Evolutionary conservation across 2,113 vertebrate species (phyloP).

Genomic region (Zingel zingel): DNA sequence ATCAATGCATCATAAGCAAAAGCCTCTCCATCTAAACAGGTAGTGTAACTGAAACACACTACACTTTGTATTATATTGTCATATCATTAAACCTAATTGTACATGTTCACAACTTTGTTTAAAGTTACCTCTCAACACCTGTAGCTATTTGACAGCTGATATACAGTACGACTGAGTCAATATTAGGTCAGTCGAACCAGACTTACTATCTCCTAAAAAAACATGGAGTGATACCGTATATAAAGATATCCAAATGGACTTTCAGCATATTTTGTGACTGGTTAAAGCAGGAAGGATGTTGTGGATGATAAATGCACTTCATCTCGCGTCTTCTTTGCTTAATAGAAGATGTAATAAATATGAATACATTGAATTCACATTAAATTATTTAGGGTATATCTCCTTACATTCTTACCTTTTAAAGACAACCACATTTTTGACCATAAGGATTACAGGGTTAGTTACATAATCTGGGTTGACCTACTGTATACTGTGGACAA

Average conservation of each 20-base stretch:
- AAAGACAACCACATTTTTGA: neutral
- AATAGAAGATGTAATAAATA: neutral
- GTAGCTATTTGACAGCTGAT: neutral
- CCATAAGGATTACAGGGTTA: neutral
- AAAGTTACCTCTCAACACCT: neutral
- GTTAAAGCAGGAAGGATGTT: neutral
- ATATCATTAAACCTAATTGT: neutral
- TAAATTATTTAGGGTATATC: neutral
- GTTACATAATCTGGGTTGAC: neutral
- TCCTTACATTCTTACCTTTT: neutral
- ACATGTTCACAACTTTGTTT: neutral
- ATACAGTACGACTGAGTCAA: constrained; percentile 7
- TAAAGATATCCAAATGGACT: neutral
- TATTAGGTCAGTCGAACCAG: constrained; percentile 6
- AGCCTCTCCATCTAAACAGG: neutral
- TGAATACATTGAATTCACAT: neutral
- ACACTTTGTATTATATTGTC: neutral
- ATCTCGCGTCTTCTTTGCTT: neutral
- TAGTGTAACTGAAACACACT: neutral
- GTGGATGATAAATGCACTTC: neutral
- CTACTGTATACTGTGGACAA: neutral
- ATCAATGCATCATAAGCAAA: neutral
- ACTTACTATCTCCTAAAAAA: neutral
- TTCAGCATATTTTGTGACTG: neutral
- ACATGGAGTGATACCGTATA: neutral